Evolutionary conservation across 2,113 vertebrate species (phyloP).

Genomic region (Lates calcarifer): DNA sequence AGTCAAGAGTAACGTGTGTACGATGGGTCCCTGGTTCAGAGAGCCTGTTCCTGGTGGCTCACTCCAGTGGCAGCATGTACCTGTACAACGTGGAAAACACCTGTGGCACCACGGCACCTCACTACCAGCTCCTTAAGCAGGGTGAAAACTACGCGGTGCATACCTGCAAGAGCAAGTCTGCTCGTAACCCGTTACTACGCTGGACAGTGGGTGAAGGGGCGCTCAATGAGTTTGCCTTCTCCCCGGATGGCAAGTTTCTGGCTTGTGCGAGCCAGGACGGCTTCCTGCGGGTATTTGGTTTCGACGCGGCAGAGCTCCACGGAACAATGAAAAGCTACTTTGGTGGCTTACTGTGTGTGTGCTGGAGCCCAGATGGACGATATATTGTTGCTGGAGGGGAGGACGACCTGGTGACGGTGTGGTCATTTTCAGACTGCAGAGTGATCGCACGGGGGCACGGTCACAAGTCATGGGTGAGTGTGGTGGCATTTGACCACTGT

Average conservation of each 20-base stretch:
- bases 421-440: slow-evolving; percentile 95
- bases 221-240: slow-evolving; percentile 98
- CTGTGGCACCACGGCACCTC: slow-evolving; percentile 95
- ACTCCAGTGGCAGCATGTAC: slow-evolving; percentile 98
- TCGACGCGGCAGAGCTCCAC: slow-evolving; percentile 96
- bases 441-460: slow-evolving; percentile 97
- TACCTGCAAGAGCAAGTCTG: slow-evolving; percentile 99
- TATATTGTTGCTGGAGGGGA: slow-evolving; percentile 98
- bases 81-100: slow-evolving; percentile 99
- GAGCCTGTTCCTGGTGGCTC: slow-evolving; percentile 97
- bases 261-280: slow-evolving; percentile 97
- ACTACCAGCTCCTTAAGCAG: slow-evolving; percentile 99
- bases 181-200: slow-evolving; percentile 96
- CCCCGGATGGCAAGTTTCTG: slow-evolving; percentile 97
- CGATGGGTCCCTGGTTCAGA: slow-evolving; percentile 99
- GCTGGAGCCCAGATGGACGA: slow-evolving; percentile 98
- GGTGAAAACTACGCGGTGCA: slow-evolving; percentile 97
- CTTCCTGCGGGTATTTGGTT: slow-evolving; percentile 96
- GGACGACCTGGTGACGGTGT: slow-evolving; percentile 98
- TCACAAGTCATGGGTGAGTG: slow-evolving; percentile 99
- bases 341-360: slow-evolving; percentile 96
- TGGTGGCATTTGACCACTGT: slow-evolving; percentile 97
- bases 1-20: slow-evolving; percentile 98
- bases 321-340: slow-evolving; percentile 99
- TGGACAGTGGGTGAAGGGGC: slow-evolving; percentile 99